Evolutionary conservation across 23 tunicate species (phyloP).

Genomic region (Oikopleura vanhoeffeni): DNA sequence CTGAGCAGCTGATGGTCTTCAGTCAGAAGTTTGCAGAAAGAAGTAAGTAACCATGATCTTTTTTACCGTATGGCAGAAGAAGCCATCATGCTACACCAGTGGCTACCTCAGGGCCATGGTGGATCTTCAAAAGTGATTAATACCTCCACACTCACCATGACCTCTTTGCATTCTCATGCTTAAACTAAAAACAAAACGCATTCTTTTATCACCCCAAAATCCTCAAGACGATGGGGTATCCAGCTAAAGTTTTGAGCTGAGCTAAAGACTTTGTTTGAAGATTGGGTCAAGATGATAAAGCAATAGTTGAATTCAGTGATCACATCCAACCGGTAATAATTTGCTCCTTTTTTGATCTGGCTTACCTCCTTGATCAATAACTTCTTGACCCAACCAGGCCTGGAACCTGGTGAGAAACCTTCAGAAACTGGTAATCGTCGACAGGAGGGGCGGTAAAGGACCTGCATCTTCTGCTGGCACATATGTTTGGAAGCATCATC

Average conservation of each 20-base stretch:
- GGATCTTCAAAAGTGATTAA: slow-evolving; percentile 1
- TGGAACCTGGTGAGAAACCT: slow-evolving; percentile 18
- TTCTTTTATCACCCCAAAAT: slow-evolving; percentile 12
- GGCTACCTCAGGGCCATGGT: neutral
- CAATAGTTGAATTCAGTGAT: slow-evolving; percentile 40
- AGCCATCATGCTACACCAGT: slow-evolving; percentile 22
- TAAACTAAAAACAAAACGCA: slow-evolving; percentile 18
- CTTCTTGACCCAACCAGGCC: slow-evolving; percentile 20
- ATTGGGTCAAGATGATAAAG: neutral
- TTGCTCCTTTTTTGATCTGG: slow-evolving; percentile 17
- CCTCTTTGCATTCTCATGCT: slow-evolving; percentile 26
- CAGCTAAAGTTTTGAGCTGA: neutral
- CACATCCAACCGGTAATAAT: slow-evolving; percentile 18
- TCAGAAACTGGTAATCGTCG: neutral
- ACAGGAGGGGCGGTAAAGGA: neutral
- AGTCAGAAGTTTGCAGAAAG: slow-evolving; percentile 32
- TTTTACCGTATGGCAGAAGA: slow-evolving; percentile 14
- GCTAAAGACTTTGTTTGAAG: neutral
- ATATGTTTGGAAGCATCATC: slow-evolving; percentile 21
- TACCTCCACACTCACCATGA: slow-evolving; percentile 19
- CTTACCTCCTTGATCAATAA: slow-evolving; percentile 29
- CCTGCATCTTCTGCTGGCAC: slow-evolving; percentile 19
- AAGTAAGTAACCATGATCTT: slow-evolving; percentile 18
- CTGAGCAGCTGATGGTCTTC: slow-evolving; percentile 59
- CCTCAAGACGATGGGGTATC: slow-evolving; percentile 6